phyloP scores from a whole-genome alignment of 2,888 invertebrate genomes.

The Plusia festucae region DNA sequence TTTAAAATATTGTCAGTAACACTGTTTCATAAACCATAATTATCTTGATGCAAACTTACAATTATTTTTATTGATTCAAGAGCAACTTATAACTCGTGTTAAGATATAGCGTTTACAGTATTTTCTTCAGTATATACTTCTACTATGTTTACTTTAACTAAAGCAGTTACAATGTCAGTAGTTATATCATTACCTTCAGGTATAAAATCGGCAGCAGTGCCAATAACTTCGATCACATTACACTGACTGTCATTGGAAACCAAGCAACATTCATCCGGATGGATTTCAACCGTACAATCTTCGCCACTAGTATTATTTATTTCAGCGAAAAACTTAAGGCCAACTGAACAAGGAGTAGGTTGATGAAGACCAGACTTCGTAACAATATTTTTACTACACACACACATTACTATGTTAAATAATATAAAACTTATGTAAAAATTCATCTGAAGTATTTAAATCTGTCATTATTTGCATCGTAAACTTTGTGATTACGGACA shows the following conservation, averaged over 20 bases:
- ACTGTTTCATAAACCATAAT: no score
- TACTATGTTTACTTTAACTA: no score
- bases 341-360: slow-evolving; percentile 63
- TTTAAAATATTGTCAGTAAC: no score
- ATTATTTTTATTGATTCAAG: no score
- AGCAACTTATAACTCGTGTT: no score
- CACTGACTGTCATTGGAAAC: slow-evolving; percentile 66
- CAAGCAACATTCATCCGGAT: slow-evolving; percentile 77
- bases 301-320: slow-evolving; percentile 73
- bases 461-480: slow-evolving; percentile 40
- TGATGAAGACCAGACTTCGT: slow-evolving; percentile 62
- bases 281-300: slow-evolving; percentile 69
- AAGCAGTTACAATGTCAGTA: not conserved
- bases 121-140: no score
- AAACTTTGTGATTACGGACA: not conserved
- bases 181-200: slow-evolving; percentile 64
- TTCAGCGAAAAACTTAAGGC: slow-evolving; percentile 67
- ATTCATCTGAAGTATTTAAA: slow-evolving; percentile 70
- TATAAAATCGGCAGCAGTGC: slow-evolving; percentile 65
- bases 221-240: slow-evolving; percentile 69
- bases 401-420: slow-evolving; percentile 64
- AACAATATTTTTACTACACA: slow-evolving; percentile 57
- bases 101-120: no score
- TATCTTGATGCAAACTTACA: no score
- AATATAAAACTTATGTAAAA: slow-evolving; percentile 74